phyloP scores from a whole-genome alignment of 2,113 vertebrate species.

The Etheostoma spectabile region DNA sequence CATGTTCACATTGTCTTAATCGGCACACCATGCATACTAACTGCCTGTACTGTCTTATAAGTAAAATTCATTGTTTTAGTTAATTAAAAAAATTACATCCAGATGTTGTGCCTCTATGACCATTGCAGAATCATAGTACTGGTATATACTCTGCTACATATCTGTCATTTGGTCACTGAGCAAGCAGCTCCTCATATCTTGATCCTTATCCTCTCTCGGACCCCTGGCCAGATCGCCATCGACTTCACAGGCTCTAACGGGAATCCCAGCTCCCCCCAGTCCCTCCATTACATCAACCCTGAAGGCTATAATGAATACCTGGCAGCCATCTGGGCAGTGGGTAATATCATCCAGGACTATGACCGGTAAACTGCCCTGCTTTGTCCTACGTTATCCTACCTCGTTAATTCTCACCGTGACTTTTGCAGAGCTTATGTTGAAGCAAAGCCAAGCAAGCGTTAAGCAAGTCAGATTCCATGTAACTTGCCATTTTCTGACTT shows the following conservation, averaged over 20 bases:
- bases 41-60: not conserved
- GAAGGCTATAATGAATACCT: conserved; percentile 93
- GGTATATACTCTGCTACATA: not conserved
- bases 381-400: not conserved
- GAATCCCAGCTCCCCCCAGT: conserved; percentile 88
- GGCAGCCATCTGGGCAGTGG: conserved; percentile 94
- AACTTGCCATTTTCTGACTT: not conserved
- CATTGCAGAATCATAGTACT: not conserved
- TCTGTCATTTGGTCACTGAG: not conserved
- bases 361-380: conserved; percentile 83
- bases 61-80: not conserved
- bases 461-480: not conserved
- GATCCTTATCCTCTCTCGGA: not conserved
- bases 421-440: not conserved
- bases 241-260: conserved; percentile 97
- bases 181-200: not conserved
- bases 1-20: not conserved
- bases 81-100: not conserved
- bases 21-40: not conserved
- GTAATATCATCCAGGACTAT: conserved; percentile 92
- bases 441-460: not conserved
- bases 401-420: not conserved
- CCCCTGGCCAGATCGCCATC: conserved; percentile 88
- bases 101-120: not conserved
- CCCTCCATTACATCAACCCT: conserved; percentile 92